phyloP scores from a whole-genome alignment of 2,113 vertebrate species.

The Lamprotornis superbus region DNA sequence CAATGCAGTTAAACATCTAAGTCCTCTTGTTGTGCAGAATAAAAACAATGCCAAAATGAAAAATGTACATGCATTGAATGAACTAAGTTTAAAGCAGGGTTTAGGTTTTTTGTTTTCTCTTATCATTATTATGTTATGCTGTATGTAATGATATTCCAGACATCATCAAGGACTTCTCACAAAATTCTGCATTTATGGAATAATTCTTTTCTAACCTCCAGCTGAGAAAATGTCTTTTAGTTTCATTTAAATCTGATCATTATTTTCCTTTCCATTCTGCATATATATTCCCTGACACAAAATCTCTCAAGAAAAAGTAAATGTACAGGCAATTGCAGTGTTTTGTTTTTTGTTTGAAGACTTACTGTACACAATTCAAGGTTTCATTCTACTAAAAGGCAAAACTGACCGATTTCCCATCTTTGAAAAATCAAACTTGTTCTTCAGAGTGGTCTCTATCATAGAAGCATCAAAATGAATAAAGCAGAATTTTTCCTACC shows the following conservation, averaged over 20 bases:
- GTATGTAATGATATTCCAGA: constrained; percentile 13
- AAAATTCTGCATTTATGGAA: constrained; percentile 56
- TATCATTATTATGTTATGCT: constrained; percentile 47
- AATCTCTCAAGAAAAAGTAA: constrained; percentile 24
- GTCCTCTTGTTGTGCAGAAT: constrained; percentile 8
- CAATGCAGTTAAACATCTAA: constrained; percentile 3
- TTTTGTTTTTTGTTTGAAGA: constrained; percentile 51
- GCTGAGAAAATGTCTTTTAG: constrained; percentile 70
- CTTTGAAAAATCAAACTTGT: constrained; percentile 30
- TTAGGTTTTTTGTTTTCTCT: background rate
- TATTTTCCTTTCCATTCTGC: constrained; percentile 59
- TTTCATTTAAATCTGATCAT: constrained; percentile 66
- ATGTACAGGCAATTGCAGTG: constrained; percentile 1
- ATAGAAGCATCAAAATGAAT: background rate
- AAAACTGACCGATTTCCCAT: constrained; percentile 34
- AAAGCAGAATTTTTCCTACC: background rate
- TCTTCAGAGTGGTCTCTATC: background rate
- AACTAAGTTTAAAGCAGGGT: background rate
- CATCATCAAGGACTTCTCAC: constrained; percentile 43
- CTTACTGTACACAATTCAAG: constrained; percentile 30
- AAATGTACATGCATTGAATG: constrained; percentile 8
- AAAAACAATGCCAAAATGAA: constrained; percentile 50
- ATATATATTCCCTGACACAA: constrained; percentile 10
- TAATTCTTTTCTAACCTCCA: constrained; percentile 63
- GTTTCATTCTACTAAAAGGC: constrained; percentile 47